phyloP scores from a whole-genome alignment of 2,888 invertebrate genomes.

The Habrosyne pyritoides region DNA sequence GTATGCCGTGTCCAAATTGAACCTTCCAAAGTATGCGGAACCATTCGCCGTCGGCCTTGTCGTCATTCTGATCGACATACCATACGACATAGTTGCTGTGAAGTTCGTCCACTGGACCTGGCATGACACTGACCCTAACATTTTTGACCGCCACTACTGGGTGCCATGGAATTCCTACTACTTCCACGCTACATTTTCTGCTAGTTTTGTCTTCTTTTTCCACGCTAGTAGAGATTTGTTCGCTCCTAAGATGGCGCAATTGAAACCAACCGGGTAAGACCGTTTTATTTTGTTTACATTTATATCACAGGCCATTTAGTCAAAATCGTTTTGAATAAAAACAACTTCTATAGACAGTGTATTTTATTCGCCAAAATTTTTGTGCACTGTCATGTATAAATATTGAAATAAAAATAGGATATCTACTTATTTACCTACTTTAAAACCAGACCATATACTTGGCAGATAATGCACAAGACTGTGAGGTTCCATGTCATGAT shows the following conservation, averaged over 20 bases:
- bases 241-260: constrained; percentile 79
- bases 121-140: constrained; percentile 90
- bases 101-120: constrained; percentile 93
- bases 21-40: constrained; percentile 82
- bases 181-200: constrained; percentile 90
- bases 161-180: constrained; percentile 94
- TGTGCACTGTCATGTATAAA: no score
- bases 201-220: constrained; percentile 88
- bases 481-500: no score
- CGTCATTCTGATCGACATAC: constrained; percentile 89
- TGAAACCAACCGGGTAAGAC: constrained; percentile 82
- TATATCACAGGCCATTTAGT: no score
- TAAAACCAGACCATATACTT: no score
- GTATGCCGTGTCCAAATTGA: constrained; percentile 81
- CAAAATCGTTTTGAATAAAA: no score
- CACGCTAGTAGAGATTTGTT: constrained; percentile 82
- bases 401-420: no score
- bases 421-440: no score
- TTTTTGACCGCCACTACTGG: constrained; percentile 90
- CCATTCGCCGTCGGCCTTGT: constrained; percentile 88
- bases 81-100: constrained; percentile 90
- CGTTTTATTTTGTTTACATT: no score
- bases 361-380: no score
- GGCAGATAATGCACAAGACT: no score
- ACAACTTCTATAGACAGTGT: no score